Conservation (phyloP, 2,113 vertebrate species). For the Dipodomys stephensi region DNA sequence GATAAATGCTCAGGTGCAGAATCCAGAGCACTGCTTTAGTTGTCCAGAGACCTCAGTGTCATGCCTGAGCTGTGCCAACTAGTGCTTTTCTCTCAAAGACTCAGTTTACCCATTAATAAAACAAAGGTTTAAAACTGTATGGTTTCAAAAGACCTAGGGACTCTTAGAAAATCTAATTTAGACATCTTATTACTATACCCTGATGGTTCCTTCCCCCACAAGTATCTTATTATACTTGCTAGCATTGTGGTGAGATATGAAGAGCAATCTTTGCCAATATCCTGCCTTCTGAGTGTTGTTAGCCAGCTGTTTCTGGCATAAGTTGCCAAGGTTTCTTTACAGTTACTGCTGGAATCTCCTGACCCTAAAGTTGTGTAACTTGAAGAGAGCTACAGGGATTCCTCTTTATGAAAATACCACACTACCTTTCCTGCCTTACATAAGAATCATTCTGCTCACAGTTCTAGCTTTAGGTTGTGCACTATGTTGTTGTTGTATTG, state of each 20-base stretch:
- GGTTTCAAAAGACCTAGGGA: background rate
- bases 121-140: background rate
- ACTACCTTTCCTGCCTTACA: background rate
- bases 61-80: slow-evolving; percentile 8
- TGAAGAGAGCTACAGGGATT: slow-evolving; percentile 32
- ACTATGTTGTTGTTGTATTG: background rate
- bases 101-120: slow-evolving; percentile 10
- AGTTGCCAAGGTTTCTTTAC: slow-evolving; percentile 21
- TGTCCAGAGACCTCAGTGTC: background rate
- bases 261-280: background rate
- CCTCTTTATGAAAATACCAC: background rate
- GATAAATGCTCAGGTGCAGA: background rate
- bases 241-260: slow-evolving; percentile 11
- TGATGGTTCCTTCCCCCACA: background rate
- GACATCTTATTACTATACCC: background rate
- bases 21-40: background rate
- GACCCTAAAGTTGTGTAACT: slow-evolving; percentile 1
- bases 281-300: background rate
- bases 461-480: background rate
- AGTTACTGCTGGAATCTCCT: background rate
- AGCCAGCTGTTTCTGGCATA: background rate
- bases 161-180: background rate
- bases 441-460: background rate
- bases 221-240: slow-evolving; percentile 42
- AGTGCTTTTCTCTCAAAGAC: background rate